A percentile compares a stretch with the other conserved stretches of the same genome.
Conservation (phyloP, 2,888 invertebrate genomes). For the Drosophila longiperda region DNA sequence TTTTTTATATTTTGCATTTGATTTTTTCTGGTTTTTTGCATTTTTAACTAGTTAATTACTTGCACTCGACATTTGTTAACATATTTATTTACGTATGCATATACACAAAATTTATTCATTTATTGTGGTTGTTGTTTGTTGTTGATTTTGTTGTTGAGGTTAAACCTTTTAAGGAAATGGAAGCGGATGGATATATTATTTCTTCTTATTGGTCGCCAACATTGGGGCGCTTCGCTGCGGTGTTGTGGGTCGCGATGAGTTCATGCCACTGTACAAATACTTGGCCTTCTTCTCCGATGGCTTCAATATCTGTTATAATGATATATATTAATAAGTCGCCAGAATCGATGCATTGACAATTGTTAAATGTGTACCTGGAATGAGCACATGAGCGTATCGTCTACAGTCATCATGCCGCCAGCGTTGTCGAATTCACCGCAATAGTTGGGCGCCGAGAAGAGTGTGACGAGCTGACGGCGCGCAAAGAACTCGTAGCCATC, state of each 20-base stretch:
- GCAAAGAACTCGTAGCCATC: constrained; percentile 99
- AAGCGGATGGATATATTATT: constrained; percentile 85
- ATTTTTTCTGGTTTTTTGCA: constrained; percentile 5
- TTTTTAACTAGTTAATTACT: constrained; percentile 48
- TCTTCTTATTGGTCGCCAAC: constrained; percentile 85
- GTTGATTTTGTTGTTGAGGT: constrained; percentile 61
- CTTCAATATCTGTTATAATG: constrained; percentile 93
- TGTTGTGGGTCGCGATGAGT: constrained; percentile 93
- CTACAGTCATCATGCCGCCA: constrained; percentile 99
- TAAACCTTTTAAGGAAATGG: constrained; percentile 84
- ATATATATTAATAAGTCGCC: no score
- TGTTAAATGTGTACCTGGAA: constrained; percentile 91
- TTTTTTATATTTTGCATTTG: constrained; percentile 19
- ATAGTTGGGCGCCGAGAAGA: constrained; percentile 99
- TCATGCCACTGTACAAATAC: constrained; percentile 97
- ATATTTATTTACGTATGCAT: constrained; percentile 42
- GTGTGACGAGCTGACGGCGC: constrained; percentile 97
- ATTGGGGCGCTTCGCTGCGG: constrained; percentile 91
- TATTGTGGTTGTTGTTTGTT: constrained; percentile 39
- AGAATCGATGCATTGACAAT: background rate
- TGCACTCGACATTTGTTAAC: constrained; percentile 41
- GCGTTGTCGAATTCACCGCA: constrained; percentile 99
- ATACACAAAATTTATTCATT: constrained; percentile 63
- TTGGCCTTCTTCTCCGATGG: constrained; percentile 99
- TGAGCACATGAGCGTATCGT: constrained; percentile 99